Percentiles rank a stretch among this genome's conserved stretches.
These are phyloP conservation scores for Muscicapa striata DNA, from an alignment of 2,797 vertebrate genomes.

Conservation along the genomic window DNA sequence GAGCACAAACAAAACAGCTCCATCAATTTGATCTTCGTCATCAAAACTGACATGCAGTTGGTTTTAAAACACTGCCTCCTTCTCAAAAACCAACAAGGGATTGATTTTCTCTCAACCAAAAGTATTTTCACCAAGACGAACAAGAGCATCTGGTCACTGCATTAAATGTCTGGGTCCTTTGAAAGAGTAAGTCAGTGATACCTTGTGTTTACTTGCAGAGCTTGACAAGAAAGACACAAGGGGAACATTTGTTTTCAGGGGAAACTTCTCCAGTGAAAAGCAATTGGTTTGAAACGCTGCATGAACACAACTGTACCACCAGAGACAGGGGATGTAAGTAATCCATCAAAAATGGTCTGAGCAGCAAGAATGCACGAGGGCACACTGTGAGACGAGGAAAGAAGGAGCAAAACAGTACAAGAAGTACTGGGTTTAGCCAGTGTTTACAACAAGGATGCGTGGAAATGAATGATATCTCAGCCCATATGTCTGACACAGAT, in stretches of 20 bases:
- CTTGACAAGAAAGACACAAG: slow-evolving; percentile 24
- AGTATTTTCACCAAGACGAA: neutral
- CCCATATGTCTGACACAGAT: neutral
- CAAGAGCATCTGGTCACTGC: neutral
- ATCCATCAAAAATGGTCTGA: neutral
- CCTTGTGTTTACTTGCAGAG: slow-evolving; percentile 4
- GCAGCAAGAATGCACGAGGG: neutral
- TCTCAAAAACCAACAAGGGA: slow-evolving; percentile 48
- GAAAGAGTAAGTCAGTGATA: slow-evolving; percentile 39
- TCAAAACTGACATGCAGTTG: slow-evolving; percentile 31
- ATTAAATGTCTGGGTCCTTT: slow-evolving; percentile 31
- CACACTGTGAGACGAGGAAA: neutral
- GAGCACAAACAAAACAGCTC: slow-evolving; percentile 49
- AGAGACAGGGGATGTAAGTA: neutral
- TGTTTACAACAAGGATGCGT: neutral
- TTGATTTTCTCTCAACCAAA: slow-evolving; percentile 15
- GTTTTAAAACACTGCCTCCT: slow-evolving; percentile 33
- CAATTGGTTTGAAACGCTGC: neutral
- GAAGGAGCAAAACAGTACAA: neutral
- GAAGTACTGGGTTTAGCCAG: neutral
- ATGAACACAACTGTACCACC: neutral
- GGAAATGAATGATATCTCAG: neutral
- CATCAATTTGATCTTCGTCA: slow-evolving; percentile 37
- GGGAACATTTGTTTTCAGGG: slow-evolving; percentile 29
- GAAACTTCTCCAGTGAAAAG: neutral